Evolutionary conservation across 2,888 invertebrate genomes (phyloP).

Genomic region (Drosophila trichaetosa): DNA sequence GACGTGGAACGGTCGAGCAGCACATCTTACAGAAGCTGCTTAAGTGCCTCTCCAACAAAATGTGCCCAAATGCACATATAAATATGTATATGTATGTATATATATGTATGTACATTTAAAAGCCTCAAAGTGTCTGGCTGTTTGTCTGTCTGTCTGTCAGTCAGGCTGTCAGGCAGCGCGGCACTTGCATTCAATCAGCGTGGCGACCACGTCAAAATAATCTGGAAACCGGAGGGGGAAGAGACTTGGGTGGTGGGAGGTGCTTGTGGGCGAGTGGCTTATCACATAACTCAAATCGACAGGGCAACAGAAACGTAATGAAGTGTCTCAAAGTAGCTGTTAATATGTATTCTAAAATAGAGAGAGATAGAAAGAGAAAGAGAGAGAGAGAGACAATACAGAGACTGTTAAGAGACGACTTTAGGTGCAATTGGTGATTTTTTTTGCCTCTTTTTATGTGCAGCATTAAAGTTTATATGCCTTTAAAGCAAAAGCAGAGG

Average conservation of each 20-base stretch:
- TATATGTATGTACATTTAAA: slow-evolving; percentile 58
- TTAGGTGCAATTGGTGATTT: slow-evolving; percentile 11
- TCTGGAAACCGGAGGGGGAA: slow-evolving; percentile 20
- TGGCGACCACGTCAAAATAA: slow-evolving; percentile 44
- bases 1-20: slow-evolving; percentile 41
- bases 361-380: background rate
- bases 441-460: slow-evolving; percentile 42
- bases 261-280: slow-evolving; percentile 56
- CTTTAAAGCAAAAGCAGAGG: slow-evolving; percentile 40
- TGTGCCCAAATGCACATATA: slow-evolving; percentile 47
- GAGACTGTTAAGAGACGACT: background rate
- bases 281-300: slow-evolving; percentile 72
- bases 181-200: slow-evolving; percentile 76
- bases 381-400: background rate
- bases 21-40: slow-evolving; percentile 71
- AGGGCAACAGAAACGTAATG: slow-evolving; percentile 37
- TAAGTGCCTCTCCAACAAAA: slow-evolving; percentile 66
- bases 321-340: slow-evolving; percentile 77
- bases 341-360: slow-evolving; percentile 56
- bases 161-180: slow-evolving; percentile 66
- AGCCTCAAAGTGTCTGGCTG: slow-evolving; percentile 73
- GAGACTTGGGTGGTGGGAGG: background rate
- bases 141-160: slow-evolving; percentile 45
- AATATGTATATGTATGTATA: slow-evolving; percentile 23
- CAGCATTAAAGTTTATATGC: slow-evolving; percentile 68